These are phyloP conservation scores for Cirrhinus mrigala DNA, from an alignment of 2,797 vertebrate genomes.

Conservation along the genomic window DNA sequence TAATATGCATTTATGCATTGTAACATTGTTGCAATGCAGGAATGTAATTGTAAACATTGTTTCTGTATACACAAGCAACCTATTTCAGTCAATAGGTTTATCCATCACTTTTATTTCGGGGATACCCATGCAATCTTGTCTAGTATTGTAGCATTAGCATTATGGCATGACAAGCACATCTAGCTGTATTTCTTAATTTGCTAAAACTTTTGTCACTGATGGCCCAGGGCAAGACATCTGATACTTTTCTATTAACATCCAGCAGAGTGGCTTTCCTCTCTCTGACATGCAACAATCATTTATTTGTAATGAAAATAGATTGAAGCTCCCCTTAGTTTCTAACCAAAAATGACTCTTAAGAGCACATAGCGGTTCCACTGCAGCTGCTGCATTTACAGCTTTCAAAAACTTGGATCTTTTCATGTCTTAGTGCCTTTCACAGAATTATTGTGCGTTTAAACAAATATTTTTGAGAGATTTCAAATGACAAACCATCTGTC, in stretches of 20 bases:
- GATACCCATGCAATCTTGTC: not conserved
- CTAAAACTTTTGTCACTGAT: slow-evolving; percentile 14
- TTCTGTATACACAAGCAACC: no score
- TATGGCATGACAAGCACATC: not conserved
- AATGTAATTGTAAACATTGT: no score
- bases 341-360: not conserved
- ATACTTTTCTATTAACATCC: slow-evolving; percentile 35
- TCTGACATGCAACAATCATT: slow-evolving; percentile 23
- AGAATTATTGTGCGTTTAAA: not conserved
- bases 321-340: not conserved
- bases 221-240: slow-evolving; percentile 7
- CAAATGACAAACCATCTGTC: not conserved
- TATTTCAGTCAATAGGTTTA: not conserved
- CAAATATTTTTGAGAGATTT: not conserved
- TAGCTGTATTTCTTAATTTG: slow-evolving; percentile 22
- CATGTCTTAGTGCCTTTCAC: not conserved
- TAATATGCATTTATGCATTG: no score
- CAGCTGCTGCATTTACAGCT: not conserved
- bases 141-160: not conserved
- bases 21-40: no score
- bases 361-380: not conserved
- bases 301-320: slow-evolving; percentile 19
- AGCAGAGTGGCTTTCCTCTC: slow-evolving; percentile 2
- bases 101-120: not conserved
- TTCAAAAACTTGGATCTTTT: not conserved